phyloP scores from a whole-genome alignment of 2,888 invertebrate genomes.

The Bibio marci region DNA sequence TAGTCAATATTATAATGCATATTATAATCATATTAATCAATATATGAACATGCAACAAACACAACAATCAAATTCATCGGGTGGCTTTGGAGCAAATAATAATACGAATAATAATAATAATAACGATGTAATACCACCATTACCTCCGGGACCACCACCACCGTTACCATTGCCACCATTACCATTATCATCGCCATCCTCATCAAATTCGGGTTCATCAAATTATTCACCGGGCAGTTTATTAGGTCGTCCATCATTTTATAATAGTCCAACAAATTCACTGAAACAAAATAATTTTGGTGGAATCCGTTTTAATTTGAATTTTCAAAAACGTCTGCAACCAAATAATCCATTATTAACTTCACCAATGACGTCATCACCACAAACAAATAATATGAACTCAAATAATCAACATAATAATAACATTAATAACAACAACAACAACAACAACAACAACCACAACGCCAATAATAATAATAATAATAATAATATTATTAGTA shows the following conservation, averaged over 20 bases:
- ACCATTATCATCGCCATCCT: not conserved
- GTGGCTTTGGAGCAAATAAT: slow-evolving; percentile 29
- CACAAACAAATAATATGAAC: too few species aligned
- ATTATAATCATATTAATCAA: slow-evolving; percentile 10
- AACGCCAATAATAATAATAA: too few species aligned
- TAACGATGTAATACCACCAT: slow-evolving; percentile 31
- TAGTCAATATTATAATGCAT: slow-evolving; percentile 11
- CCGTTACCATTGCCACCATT: not conserved
- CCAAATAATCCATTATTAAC: not conserved
- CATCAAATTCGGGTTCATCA: not conserved
- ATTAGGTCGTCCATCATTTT: not conserved
- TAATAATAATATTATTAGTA: too few species aligned
- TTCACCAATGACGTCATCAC: slow-evolving; percentile 12
- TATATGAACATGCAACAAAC: slow-evolving; percentile 14
- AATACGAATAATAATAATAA: slow-evolving; percentile 14
- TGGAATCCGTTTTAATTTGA: slow-evolving; percentile 36
- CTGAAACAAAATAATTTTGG: slow-evolving; percentile 23
- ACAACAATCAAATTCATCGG: slow-evolving; percentile 13
- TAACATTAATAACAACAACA: slow-evolving; percentile 4
- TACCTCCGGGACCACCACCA: slow-evolving; percentile 37
- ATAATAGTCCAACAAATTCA: slow-evolving; percentile 7
- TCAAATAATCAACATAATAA: slow-evolving; percentile 22
- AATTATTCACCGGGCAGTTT: not conserved
- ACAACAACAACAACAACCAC: slow-evolving; percentile 13
- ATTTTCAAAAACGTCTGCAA: slow-evolving; percentile 26